A percentile compares a stretch with the other conserved stretches of the same genome.
Conservation (phyloP, 2,113 vertebrate species). For the Spea bombifrons region DNA sequence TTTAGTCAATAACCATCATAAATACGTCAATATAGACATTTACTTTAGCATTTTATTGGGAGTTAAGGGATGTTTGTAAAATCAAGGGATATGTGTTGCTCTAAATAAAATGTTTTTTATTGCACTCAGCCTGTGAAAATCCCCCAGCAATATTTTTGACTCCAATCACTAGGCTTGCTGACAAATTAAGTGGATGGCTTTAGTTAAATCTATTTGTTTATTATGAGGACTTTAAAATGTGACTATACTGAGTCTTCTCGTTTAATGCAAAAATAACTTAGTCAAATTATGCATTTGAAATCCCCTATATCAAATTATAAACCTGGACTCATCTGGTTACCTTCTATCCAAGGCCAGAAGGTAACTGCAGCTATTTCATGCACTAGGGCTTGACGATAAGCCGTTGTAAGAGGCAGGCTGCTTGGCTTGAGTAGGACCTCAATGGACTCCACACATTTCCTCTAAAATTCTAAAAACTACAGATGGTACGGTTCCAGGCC, state of each 20-base stretch:
- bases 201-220: neutral
- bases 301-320: constrained; percentile 6
- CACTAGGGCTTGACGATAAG: constrained; percentile 18
- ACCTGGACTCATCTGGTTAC: neutral
- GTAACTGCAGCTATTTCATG: constrained; percentile 18
- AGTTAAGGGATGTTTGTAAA: constrained; percentile 2
- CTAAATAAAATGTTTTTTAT: constrained; percentile 29
- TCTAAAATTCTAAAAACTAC: constrained; percentile 21
- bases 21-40: constrained; percentile 9
- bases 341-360: constrained; percentile 35
- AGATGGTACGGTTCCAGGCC: constrained; percentile 37
- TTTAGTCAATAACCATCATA: constrained; percentile 11
- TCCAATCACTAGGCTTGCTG: neutral
- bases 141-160: neutral
- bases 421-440: constrained; percentile 20
- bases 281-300: neutral
- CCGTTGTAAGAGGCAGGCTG: constrained; percentile 20
- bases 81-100: constrained; percentile 10
- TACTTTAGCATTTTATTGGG: constrained; percentile 29
- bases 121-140: constrained; percentile 17
- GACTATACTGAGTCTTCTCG: neutral
- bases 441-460: constrained; percentile 17
- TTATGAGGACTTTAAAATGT: neutral
- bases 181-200: constrained; percentile 18
- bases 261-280: neutral